Evolutionary conservation across 2,797 vertebrate species (phyloP).

Genomic region (Chelonia mydas): DNA sequence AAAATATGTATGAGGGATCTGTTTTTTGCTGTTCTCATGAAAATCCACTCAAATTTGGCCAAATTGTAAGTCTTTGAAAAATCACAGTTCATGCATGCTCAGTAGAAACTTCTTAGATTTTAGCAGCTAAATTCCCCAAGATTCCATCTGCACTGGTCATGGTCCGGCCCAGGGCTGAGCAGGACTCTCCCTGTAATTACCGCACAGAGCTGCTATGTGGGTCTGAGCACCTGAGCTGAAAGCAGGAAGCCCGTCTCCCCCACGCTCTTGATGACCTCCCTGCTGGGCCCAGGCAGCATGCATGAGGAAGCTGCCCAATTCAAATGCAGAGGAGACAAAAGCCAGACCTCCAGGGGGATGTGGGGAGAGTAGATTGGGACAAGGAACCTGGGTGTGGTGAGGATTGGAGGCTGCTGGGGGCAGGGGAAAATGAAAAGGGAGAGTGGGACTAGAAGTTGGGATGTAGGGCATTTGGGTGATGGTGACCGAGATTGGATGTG

Average conservation of each 20-base stretch:
- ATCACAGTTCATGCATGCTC: neutral
- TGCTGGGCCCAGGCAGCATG: neutral
- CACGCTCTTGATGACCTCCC: too few relatives aligned
- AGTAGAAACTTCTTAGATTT: neutral
- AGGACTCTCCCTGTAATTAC: too few relatives aligned
- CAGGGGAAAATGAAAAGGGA: neutral
- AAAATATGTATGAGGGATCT: neutral
- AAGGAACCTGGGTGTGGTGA: neutral
- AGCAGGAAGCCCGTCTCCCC: too few relatives aligned
- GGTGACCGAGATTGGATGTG: neutral
- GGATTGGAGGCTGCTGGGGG: neutral
- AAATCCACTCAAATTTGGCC: neutral
- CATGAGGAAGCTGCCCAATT: neutral
- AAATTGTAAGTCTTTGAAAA: neutral
- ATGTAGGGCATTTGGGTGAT: neutral
- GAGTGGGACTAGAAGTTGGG: neutral
- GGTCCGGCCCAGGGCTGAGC: neutral
- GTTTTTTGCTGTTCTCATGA: neutral
- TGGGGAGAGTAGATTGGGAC: neutral
- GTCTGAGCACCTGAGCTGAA: too few relatives aligned
- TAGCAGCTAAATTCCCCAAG: neutral
- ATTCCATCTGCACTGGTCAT: neutral
- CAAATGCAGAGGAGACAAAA: neutral
- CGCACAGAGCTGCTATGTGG: too few relatives aligned
- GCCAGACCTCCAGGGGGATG: neutral